Base-by-base conservation (phyloP, 1,140 invertebrate species). In the Zaprionus lachaisei region DNA sequence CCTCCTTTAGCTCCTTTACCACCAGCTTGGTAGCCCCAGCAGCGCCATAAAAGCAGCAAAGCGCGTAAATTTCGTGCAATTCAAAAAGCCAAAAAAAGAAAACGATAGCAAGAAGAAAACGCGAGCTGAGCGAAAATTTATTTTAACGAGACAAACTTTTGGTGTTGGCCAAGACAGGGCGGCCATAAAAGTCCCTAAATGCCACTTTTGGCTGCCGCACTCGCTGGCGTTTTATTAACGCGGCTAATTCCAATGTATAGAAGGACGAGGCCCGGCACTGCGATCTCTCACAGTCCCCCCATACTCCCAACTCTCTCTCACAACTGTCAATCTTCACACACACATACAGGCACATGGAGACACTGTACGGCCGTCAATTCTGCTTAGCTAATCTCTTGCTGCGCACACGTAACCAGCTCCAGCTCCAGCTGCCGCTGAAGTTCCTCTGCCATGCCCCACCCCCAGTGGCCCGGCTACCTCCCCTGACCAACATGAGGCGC, bases 91-190 rank as follows among this genome's bases (percentile, higher is more conserved):
- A 56, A 56, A 15, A 17, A 17, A 41, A 20, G 44, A 22, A 47
- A 44, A 17, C 14, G n/a, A 56, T 41, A 22, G 24, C 57, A 31
- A 17, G 9, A 73, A 67, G 20, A 66, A 49, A 60, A 51, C 68
- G 79, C 55, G 70, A 47, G 41, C 41, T 17, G 41, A 47, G 61
- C 83, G 67, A 77, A 63, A 87, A 84, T 87, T 83, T 87, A 83
- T 81, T 87, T 87, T 89, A 87, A 87, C 83, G 84, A 84, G 84
- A 68, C 71, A 89, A 89, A 87, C 51, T 83, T 87, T 85, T 79
- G 75, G 68, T 38, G 71, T 69, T 72, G 83, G 66, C 77, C 77
- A 71, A 38, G 77, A 54, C 67, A 58, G 47, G 22, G 28, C 54
- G 28, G 58, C 56, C 51, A 77, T 44, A 77, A 69, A 74, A 89